phyloP scores from a whole-genome alignment of 2,888 invertebrate species.

The Notocelia uddmanniana region DNA sequence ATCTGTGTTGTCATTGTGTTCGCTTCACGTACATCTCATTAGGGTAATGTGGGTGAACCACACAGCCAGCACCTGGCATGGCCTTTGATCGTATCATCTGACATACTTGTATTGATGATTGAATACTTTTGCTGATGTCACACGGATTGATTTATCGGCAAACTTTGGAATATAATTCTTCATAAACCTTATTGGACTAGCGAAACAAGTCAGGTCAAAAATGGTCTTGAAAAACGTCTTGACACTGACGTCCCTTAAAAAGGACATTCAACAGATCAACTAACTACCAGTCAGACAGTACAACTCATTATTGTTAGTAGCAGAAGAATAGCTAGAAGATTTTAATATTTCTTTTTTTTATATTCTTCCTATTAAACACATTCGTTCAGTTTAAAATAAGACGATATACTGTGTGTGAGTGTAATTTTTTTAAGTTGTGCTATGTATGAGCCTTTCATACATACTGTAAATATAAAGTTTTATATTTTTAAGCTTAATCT shows the following conservation, averaged over 20 bases:
- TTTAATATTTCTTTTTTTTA: neutral
- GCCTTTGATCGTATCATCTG: slow-evolving; percentile 19
- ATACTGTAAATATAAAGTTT: slow-evolving; percentile 28
- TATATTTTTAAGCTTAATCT: slow-evolving; percentile 32
- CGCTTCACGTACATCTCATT: slow-evolving; percentile 27
- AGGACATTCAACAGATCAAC: neutral
- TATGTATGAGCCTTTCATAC: neutral
- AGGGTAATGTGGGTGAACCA: slow-evolving; percentile 19
- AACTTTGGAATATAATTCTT: neutral
- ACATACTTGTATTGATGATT: slow-evolving; percentile 18
- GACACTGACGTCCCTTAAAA: slow-evolving; percentile 6
- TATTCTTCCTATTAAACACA: neutral
- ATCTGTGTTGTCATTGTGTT: slow-evolving; percentile 39
- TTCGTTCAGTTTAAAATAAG: neutral
- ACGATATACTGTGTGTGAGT: slow-evolving; percentile 25
- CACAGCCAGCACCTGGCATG: slow-evolving; percentile 11
- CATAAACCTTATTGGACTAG: neutral
- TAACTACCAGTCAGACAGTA: too few species aligned
- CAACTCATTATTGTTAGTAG: too few species aligned
- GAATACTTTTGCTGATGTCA: slow-evolving; percentile 21
- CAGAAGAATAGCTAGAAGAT: neutral
- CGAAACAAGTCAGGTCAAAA: neutral
- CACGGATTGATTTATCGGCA: neutral
- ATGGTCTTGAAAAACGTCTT: neutral
- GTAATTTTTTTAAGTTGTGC: slow-evolving; percentile 1